Conservation (phyloP, 2,797 vertebrate species). For the Phalloptychus januarius region DNA sequence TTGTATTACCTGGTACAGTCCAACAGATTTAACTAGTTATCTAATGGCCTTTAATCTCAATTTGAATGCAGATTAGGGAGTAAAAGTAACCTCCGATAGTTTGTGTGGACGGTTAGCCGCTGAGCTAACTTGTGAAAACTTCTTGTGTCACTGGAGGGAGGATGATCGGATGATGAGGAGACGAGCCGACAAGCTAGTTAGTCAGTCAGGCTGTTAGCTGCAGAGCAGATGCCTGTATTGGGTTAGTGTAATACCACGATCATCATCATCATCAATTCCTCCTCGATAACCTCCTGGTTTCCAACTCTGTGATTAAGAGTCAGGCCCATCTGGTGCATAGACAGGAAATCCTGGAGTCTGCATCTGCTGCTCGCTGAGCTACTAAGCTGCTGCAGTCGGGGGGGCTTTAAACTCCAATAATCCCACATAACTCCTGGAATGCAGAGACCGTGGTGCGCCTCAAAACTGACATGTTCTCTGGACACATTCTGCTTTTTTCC, state of each 20-base stretch:
- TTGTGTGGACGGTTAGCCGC: slow-evolving; percentile 28
- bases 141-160: slow-evolving; percentile 59
- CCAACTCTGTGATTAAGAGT: slow-evolving; percentile 81
- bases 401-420: slow-evolving; percentile 70
- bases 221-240: slow-evolving; percentile 79
- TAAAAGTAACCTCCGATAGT: background rate
- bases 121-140: slow-evolving; percentile 52
- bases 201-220: slow-evolving; percentile 54
- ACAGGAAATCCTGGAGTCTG: slow-evolving; percentile 81
- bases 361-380: slow-evolving; percentile 77
- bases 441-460: slow-evolving; percentile 65
- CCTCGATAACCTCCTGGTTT: slow-evolving; percentile 80
- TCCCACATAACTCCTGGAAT: slow-evolving; percentile 79
- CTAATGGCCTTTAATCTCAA: background rate
- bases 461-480: slow-evolving; percentile 59
- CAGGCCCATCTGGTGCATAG: slow-evolving; percentile 81
- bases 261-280: slow-evolving; percentile 80
- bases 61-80: background rate
- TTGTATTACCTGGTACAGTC: background rate
- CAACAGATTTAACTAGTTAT: background rate
- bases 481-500: slow-evolving; percentile 36
- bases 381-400: slow-evolving; percentile 73
- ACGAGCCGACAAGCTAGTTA: slow-evolving; percentile 64
- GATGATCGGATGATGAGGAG: slow-evolving; percentile 61
- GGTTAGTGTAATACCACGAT: slow-evolving; percentile 78